A percentile compares a stretch with the other conserved stretches of the same genome.
Conservation (phyloP, 2,113 vertebrate genomes). For the Salvator merianae region DNA sequence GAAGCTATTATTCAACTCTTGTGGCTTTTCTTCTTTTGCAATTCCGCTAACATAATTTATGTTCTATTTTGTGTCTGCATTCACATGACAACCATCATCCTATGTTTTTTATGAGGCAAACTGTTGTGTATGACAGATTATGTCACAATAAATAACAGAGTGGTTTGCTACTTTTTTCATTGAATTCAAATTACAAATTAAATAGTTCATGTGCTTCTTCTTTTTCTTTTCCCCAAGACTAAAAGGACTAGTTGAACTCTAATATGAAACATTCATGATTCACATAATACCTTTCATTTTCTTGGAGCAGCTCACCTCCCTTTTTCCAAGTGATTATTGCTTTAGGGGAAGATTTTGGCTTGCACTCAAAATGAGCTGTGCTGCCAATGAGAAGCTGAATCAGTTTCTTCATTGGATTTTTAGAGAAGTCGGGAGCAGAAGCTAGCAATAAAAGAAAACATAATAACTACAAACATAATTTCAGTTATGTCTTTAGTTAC, state of each 20-base stretch:
- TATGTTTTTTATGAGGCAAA: background rate
- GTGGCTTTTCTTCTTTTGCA: background rate
- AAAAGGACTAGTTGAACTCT: background rate
- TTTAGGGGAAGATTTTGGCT: constrained; percentile 88
- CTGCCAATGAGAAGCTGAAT: constrained; percentile 89
- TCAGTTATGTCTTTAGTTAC: background rate
- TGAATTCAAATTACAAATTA: background rate
- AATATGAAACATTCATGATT: constrained; percentile 15
- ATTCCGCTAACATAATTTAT: background rate
- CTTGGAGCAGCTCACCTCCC: constrained; percentile 82
- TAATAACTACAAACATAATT: constrained; percentile 21
- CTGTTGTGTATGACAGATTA: background rate
- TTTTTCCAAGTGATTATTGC: constrained; percentile 90
- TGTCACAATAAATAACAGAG: background rate
- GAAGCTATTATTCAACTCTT: no score
- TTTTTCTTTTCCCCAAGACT: no score
- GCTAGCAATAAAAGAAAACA: constrained; percentile 72
- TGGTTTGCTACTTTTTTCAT: background rate
- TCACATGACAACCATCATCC: background rate
- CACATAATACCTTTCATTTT: constrained; percentile 83
- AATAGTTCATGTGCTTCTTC: background rate
- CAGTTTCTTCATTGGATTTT: constrained; percentile 82
- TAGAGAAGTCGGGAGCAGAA: constrained; percentile 90
- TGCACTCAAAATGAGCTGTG: constrained; percentile 89
- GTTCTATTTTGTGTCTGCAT: background rate